Percentiles rank a stretch among this genome's conserved stretches.
phyloP scores from a whole-genome alignment of 2,113 vertebrate species.

The Lycaon pictus region DNA sequence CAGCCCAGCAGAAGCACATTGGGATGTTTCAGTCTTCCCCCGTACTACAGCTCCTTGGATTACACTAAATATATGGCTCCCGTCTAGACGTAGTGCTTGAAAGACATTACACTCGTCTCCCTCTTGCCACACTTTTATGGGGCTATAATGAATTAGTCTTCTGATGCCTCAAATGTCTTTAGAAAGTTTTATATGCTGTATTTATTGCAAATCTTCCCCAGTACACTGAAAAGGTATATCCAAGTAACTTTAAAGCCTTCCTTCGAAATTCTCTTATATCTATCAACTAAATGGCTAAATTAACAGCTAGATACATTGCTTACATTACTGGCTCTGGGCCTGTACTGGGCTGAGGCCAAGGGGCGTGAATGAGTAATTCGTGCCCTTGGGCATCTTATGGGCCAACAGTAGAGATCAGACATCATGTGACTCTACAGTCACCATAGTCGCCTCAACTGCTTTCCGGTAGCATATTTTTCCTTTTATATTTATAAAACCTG shows the following conservation, averaged over 20 bases:
- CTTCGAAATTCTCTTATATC: conserved; percentile 45
- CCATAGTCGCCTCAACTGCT: conserved; percentile 44
- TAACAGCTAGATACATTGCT: conserved; percentile 37
- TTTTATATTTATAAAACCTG: conserved; percentile 5
- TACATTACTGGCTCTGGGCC: not conserved
- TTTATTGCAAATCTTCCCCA: conserved; percentile 19
- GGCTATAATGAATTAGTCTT: not conserved
- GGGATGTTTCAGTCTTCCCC: not conserved
- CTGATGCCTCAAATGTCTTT: not conserved
- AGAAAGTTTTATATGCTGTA: not conserved
- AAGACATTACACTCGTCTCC: not conserved
- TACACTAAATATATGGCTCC: not conserved
- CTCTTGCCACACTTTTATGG: not conserved
- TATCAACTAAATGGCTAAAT: conserved; percentile 56
- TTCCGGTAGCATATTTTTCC: not conserved
- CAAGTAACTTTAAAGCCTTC: not conserved
- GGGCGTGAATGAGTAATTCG: conserved; percentile 55
- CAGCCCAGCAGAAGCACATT: not conserved
- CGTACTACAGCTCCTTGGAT: not conserved
- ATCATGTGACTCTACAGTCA: not conserved
- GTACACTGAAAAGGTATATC: not conserved
- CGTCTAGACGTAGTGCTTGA: not conserved
- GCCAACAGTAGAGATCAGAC: not conserved
- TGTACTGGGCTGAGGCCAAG: not conserved
- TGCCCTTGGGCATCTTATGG: not conserved